phyloP scores from a whole-genome alignment of 1,140 invertebrate genomes.

The Lycorma delicatula region DNA sequence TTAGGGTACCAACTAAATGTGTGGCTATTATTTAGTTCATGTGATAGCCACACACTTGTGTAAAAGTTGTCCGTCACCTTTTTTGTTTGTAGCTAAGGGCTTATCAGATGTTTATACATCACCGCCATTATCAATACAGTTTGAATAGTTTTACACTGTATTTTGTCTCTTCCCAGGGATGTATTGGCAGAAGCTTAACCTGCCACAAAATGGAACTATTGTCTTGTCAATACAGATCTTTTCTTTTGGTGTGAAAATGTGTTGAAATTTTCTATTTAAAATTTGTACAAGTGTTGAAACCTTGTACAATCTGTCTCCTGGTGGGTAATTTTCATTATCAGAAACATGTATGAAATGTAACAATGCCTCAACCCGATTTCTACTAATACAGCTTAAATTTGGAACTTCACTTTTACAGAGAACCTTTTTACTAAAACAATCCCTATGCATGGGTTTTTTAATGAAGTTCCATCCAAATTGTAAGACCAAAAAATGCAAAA shows the following conservation, averaged over 20 bases:
- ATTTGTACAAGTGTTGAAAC: no score
- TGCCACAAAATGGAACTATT: conserved; percentile 31
- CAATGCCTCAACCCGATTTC: conserved; percentile 32
- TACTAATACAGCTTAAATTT: conserved; percentile 27
- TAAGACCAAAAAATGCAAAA: no score
- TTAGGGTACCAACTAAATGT: conserved; percentile 24
- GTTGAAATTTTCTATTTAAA: conserved; percentile 27
- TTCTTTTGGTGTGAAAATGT: conserved; percentile 24
- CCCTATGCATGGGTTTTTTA: background rate
- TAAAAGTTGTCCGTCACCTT: conserved; percentile 28
- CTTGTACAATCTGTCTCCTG: conserved; percentile 24
- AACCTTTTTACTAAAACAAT: background rate
- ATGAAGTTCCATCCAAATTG: background rate
- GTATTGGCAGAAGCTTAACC: conserved; percentile 32
- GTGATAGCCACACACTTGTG: conserved; percentile 22
- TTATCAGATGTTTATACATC: conserved; percentile 13
- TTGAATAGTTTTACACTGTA: conserved; percentile 32
- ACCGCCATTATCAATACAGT: conserved; percentile 31
- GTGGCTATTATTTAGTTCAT: conserved; percentile 21
- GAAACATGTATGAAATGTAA: conserved; percentile 30
- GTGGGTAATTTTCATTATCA: conserved; percentile 23
- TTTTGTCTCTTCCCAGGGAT: conserved; percentile 31
- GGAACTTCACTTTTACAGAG: background rate
- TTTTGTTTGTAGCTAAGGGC: conserved; percentile 20
- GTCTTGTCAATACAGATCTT: conserved; percentile 32